phyloP scores from a whole-genome alignment of 2,888 invertebrate genomes.

The Drosophila seclusa region DNA sequence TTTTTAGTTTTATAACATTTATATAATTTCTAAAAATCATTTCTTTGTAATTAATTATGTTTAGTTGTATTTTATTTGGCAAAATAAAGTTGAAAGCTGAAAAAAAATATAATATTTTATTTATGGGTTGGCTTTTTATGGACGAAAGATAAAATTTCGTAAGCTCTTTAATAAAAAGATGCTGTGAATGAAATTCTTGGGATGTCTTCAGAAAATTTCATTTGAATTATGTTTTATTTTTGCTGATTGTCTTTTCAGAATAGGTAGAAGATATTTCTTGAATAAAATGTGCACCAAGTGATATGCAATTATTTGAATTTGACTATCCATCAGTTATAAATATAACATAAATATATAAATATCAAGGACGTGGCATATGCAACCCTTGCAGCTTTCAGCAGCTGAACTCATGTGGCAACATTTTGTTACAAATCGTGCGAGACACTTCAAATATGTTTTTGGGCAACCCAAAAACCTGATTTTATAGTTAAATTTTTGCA shows the following conservation, averaged over 20 bases:
- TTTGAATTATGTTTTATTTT: neutral
- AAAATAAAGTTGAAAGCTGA: conserved; percentile 71
- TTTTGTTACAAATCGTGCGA: conserved; percentile 60
- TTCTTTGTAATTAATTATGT: conserved; percentile 48
- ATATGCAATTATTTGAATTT: neutral
- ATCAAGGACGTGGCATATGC: conserved; percentile 41
- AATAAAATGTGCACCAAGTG: neutral
- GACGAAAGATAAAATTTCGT: neutral
- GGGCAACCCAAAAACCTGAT: conserved; percentile 61
- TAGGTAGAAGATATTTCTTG: neutral
- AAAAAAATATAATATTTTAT: conserved; percentile 25
- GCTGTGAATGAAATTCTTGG: neutral
- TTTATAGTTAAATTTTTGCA: conserved; percentile 73
- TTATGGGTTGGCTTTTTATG: neutral
- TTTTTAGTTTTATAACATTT: conserved; percentile 33
- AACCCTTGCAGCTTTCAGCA: conserved; percentile 13
- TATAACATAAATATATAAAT: neutral
- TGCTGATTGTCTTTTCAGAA: neutral
- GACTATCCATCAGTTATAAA: neutral
- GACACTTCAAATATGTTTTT: conserved; percentile 49
- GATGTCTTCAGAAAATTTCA: neutral
- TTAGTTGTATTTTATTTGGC: conserved; percentile 43
- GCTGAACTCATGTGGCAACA: conserved; percentile 30
- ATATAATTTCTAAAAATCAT: conserved; percentile 49
- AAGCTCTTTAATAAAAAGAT: neutral